Evolutionary conservation across 2,113 vertebrate genomes (phyloP), one percentile per base, ranked within the genome.

Genomic region (Charina bottae): DNA sequence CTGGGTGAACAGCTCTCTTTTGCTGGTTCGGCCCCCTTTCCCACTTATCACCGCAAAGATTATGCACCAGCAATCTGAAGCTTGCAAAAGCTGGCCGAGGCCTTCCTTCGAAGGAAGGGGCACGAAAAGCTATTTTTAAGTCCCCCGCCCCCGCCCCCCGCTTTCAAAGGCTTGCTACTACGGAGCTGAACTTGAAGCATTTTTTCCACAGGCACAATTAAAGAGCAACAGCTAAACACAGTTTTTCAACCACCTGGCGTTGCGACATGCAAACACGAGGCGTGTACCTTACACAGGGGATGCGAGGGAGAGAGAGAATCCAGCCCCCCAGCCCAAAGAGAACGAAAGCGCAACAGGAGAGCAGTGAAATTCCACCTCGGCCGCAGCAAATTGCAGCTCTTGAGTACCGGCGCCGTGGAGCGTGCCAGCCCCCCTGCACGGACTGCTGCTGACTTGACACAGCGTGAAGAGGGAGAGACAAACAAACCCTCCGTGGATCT

Each of bases 221-320:
- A 90, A 59, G 72, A 83, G 89, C 72, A 90, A 59, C 89, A 84
- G 68, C 68, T 10, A 90, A 72, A 37, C 78, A 90, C 53, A 58
- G 53, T 90, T 90, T 90, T 42, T n/a, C 68, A 83, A 72, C 54
- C 78, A 83, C 72, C 72, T 90, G 49, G 89, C 37, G 8, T 37
- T 56, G 23, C 13, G 42, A 46, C 83, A 90, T 46, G 55, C 56
- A 90, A 83, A 90, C 72, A 90, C 21, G 24, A 28, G 26, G 53
- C 46, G 55, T 49, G 24, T 84, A 58, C 55, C 49, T 11, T 78
- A 46, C 33, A 56, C 89, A 83, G 23, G 83, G 53, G 19, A 46
- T 19, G 72, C 37, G 23, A 42, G 12, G 24, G 21, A 83, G 89
- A 58, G 26, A 54, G 84, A 17, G 24, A 42, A 42, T 24, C 55